phyloP scores from a whole-genome alignment of 2,113 vertebrate species.

The Nymphicus hollandicus region DNA sequence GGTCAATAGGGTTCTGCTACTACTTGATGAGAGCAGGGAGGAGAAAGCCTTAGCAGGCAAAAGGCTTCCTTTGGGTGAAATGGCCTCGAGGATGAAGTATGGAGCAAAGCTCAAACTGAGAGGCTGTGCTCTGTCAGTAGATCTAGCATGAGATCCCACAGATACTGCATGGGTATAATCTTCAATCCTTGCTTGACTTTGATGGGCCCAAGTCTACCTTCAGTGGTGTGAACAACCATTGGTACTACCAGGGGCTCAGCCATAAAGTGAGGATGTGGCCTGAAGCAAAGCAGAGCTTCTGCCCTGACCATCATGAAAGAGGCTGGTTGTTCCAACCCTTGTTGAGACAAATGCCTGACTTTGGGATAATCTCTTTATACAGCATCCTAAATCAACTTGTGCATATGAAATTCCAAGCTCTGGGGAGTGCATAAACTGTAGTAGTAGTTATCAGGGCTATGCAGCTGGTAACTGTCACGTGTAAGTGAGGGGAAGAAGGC shows the following conservation, averaged over 20 bases:
- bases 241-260: not conserved
- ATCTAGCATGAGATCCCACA: not conserved
- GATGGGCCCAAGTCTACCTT: not conserved
- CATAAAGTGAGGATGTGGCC: not conserved
- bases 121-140: not conserved
- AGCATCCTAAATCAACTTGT: not conserved
- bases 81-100: not conserved
- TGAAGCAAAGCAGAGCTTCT: not conserved
- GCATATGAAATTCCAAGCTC: not conserved
- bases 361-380: not conserved
- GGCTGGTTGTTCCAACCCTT: not conserved
- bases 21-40: not conserved
- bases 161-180: not conserved
- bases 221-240: not conserved
- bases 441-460: not conserved
- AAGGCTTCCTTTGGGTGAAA: not conserved
- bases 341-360: not conserved
- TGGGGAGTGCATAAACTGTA: not conserved
- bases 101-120: not conserved
- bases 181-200: not conserved
- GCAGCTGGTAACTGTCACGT: not conserved
- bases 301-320: not conserved
- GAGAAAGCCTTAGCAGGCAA: not conserved
- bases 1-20: not conserved
- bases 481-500: not conserved